Evolutionary conservation across 1,140 invertebrate genomes (phyloP).

Genomic region (Trachymyrmex cornetzi): DNA sequence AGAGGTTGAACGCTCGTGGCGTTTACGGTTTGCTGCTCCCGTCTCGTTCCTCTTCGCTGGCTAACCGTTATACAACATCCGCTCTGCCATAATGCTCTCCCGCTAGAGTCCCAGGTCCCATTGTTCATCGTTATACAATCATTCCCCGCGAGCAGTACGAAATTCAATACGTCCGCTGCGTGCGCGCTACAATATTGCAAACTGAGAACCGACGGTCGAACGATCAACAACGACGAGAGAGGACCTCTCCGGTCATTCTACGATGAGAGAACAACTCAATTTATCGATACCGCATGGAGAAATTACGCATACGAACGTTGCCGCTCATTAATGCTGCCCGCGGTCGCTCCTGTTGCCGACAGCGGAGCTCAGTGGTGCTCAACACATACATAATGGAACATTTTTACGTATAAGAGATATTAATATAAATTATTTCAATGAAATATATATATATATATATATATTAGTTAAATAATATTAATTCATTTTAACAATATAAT

Average conservation of each 20-base stretch:
- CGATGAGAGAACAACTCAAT: slow-evolving; percentile 63
- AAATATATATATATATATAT: no score
- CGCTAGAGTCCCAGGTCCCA: slow-evolving; percentile 79
- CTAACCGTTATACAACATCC: slow-evolving; percentile 85
- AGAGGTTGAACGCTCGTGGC: slow-evolving; percentile 73
- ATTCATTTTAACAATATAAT: slow-evolving; percentile 1
- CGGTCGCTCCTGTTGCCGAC: slow-evolving; percentile 23
- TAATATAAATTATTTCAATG: background rate
- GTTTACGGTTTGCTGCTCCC: slow-evolving; percentile 81
- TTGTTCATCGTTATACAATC: slow-evolving; percentile 84
- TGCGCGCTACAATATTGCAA: slow-evolving; percentile 57
- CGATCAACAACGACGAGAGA: slow-evolving; percentile 31
- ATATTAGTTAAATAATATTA: background rate
- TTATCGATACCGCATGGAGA: slow-evolving; percentile 63
- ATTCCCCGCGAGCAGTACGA: slow-evolving; percentile 77
- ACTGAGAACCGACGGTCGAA: slow-evolving; percentile 9
- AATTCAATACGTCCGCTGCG: slow-evolving; percentile 74
- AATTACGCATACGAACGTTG: slow-evolving; percentile 45
- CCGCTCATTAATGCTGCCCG: slow-evolving; percentile 42
- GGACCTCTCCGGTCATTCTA: slow-evolving; percentile 24
- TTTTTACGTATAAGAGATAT: background rate
- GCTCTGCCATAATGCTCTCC: slow-evolving; percentile 81
- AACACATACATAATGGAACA: background rate
- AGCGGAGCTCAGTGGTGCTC: slow-evolving; percentile 32
- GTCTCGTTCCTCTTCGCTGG: slow-evolving; percentile 83